Evolutionary conservation across 2,888 invertebrate genomes (phyloP), one percentile per base, ranked within the genome.

Genomic region (Malacosoma neustria): DNA sequence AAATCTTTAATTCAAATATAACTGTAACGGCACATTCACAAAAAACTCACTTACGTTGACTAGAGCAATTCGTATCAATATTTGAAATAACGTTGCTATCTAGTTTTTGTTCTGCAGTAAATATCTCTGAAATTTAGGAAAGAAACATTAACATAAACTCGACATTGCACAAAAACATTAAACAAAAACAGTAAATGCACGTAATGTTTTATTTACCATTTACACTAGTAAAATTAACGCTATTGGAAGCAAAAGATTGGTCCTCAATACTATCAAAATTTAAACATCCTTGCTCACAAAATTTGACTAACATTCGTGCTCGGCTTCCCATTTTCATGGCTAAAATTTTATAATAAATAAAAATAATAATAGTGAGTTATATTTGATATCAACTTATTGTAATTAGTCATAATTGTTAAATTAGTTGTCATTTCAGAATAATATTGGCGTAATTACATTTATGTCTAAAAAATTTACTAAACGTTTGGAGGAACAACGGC

Each of bases 241-340:
- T 22, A 22, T 29, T 35, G 12, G 29, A 35, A 35, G 22, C 30
- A 36, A 14, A 15, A 31, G 22, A 36, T 32, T 36, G 32, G 22
- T 32, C 31, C 32, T 36, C 32, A 36, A 30, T 30, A 33, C 14
- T 15, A 11, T 14, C 37, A 37, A 6, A 30, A 5, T 37, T 34
- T 37, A 22, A 37, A 37, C 14, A 37, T 29, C 29, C 37, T 37
- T 37, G 37, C 29, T 29, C 37, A 37, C 37, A 37, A 32, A 37
- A 33, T 37, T 37, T 37, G 32, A 37, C 37, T 37, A 37, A 33
- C 34, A 34, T 37, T 37, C 34, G 37, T 33, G 32, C 33, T 37
- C 34, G 34, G 37, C 33, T 37, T 34, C 15, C 31, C 30, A 31
- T 15, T 36, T n/a, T 32, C 13, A 6, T 11, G 30, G 30, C 35